Evolutionary conservation across 1,140 invertebrate genomes (phyloP).

Genomic region (Drosophila mayri): DNA sequence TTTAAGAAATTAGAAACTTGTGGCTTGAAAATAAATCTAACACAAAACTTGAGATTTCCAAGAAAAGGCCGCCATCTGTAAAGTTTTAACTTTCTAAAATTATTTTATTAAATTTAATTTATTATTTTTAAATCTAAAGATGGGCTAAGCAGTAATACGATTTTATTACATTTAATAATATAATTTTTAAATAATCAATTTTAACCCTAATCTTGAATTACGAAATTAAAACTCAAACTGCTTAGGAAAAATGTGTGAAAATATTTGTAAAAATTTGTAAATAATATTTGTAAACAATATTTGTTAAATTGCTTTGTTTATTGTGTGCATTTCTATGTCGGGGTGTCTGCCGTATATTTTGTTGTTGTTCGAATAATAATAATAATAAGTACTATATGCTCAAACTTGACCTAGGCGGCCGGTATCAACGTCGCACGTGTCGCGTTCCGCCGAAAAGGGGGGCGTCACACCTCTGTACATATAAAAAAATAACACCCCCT

Average conservation of each 20-base stretch:
- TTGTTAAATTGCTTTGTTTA: conserved; percentile 1
- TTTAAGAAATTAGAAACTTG: no score
- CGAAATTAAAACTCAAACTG: not conserved
- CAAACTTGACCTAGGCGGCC: conserved; percentile 71
- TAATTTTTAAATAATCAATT: not conserved
- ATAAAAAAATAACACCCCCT: conserved; percentile 4
- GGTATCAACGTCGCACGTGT: conserved; percentile 73
- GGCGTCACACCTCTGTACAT: conserved; percentile 14
- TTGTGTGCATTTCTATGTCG: conserved; percentile 12
- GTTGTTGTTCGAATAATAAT: conserved; percentile 31
- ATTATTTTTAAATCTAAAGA: not conserved
- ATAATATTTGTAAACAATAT: not conserved
- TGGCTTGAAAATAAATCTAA: no score
- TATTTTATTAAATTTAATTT: no score
- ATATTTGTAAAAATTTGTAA: not conserved
- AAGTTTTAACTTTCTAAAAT: no score
- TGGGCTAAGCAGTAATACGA: no score
- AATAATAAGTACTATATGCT: conserved; percentile 26
- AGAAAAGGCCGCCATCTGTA: no score
- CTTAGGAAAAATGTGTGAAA: conserved; percentile 1
- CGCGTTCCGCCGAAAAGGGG: conserved; percentile 16
- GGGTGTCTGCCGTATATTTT: conserved; percentile 31
- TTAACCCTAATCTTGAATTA: not conserved
- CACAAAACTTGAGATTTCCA: no score
- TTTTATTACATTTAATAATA: not conserved